These are phyloP conservation scores for Serripes groenlandicus DNA, from an alignment of 2,888 invertebrate species.

Conservation along the genomic window DNA sequence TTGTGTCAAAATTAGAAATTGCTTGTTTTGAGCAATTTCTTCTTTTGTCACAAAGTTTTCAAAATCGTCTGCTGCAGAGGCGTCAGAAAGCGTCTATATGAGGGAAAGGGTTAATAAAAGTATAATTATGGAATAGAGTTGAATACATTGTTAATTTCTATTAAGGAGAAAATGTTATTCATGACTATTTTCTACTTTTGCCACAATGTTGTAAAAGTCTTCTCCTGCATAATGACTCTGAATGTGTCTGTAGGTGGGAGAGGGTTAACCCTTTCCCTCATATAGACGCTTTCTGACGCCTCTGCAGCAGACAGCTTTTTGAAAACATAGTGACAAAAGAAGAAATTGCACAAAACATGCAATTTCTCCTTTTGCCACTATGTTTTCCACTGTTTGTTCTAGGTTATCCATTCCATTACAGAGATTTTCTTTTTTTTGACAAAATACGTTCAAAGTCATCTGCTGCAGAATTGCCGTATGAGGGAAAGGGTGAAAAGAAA, in stretches of 20 bases:
- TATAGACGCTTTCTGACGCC: background rate
- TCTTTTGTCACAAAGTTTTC: background rate
- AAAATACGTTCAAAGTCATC: too few relatives aligned
- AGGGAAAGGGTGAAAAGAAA: too few relatives aligned
- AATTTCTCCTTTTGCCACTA: background rate
- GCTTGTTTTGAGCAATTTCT: background rate
- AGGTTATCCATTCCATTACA: too few relatives aligned
- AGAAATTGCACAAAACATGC: background rate
- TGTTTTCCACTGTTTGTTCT: background rate
- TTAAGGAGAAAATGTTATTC: background rate
- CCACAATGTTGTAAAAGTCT: background rate
- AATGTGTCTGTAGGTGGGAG: background rate
- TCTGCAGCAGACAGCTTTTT: background rate
- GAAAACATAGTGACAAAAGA: background rate
- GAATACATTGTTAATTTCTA: too few relatives aligned
- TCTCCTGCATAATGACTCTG: background rate
- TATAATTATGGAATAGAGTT: too few relatives aligned
- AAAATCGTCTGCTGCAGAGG: background rate
- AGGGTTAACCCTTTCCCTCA: background rate
- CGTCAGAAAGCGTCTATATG: background rate
- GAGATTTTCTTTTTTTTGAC: too few relatives aligned
- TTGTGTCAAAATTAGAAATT: too few relatives aligned
- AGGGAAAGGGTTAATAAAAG: background rate
- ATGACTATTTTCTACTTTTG: background rate
- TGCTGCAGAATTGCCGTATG: too few relatives aligned